Conservation (phyloP, 2,797 vertebrate species). For the Manis javanica region DNA sequence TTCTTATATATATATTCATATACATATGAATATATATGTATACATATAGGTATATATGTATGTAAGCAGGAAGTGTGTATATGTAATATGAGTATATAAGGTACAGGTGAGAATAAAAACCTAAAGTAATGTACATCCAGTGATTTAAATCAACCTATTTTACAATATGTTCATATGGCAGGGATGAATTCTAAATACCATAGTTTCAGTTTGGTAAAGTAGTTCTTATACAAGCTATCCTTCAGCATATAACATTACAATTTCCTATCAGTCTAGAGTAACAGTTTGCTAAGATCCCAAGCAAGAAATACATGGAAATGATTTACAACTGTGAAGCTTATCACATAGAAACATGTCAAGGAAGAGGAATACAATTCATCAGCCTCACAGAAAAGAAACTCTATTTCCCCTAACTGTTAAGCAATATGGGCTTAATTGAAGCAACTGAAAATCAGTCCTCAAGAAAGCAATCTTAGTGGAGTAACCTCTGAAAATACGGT, state of each 20-base stretch:
- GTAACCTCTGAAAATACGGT: not conserved
- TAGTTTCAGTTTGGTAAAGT: slow-evolving; percentile 22
- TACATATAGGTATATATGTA: not conserved
- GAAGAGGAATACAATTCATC: not conserved
- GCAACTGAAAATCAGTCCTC: not conserved
- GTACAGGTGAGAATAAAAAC: not conserved
- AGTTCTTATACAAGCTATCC: not conserved
- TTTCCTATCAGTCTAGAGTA: not conserved
- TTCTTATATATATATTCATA: not conserved
- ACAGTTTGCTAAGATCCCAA: not conserved
- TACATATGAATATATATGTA: not conserved
- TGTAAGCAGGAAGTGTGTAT: not conserved
- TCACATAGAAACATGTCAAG: not conserved
- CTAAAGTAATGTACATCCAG: not conserved
- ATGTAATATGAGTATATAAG: not conserved
- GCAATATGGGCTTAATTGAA: not conserved
- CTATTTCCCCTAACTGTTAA: not conserved
- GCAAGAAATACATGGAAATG: not conserved
- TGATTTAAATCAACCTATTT: not conserved
- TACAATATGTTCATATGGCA: not conserved
- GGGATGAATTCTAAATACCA: not conserved
- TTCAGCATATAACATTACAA: not conserved
- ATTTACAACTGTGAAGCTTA: not conserved
- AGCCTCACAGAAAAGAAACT: not conserved
- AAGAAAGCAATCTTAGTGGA: not conserved